Base-by-base conservation (phyloP, 2,888 invertebrate species). In the Caenorhabditis becei region DNA sequence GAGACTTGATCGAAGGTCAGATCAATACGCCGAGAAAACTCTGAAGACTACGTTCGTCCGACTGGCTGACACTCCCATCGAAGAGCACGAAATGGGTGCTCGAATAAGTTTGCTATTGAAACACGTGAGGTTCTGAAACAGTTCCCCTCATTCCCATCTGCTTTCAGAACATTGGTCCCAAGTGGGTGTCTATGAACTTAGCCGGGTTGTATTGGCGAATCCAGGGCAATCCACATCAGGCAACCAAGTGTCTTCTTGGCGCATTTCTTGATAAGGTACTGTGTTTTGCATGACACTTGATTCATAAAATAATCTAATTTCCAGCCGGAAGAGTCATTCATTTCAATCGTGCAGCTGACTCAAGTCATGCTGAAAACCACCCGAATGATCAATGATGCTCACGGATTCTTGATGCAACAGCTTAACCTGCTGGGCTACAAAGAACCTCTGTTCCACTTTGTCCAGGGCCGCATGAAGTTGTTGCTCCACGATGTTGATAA, bases 201-300 rank as follows among this genome's bases (percentile, higher is more conserved):
- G 94, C 95, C 0, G 95, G 94, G 0, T 92, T 95, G 20, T 95
- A 95, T 91, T 95, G 95, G 95, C 93, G 95, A 10, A 94, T 94
- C 0, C 93, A 94, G 3, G 94, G 94, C 7, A 94, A 95, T 89
- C 93, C 93, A 37, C 92, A 93, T 58, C 94, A 94, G 89, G 94
- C 94, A 0, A 91, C 95, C 8, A 94, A 94, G 86, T 95, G 95
- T 91, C 92, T 95, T 7, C 93, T 94, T 51, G 92, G 94, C 10
- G 94, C 95, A 0, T 92, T 94, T 32, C 61, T 71, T 5, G 77
- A 83, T 8, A 63, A 66, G 44, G 74, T 81, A 32, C n/a, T n/a
- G n/a, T n/a, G n/a, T n/a, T n/a, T n/a, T n/a, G n/a, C n/a, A 56
- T 41, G 14, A 11, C 41, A 11, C 14, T 2, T 41, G 61, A 44